Conservation (phyloP, 2,888 invertebrate species). For the Uloborus plumipes region DNA sequence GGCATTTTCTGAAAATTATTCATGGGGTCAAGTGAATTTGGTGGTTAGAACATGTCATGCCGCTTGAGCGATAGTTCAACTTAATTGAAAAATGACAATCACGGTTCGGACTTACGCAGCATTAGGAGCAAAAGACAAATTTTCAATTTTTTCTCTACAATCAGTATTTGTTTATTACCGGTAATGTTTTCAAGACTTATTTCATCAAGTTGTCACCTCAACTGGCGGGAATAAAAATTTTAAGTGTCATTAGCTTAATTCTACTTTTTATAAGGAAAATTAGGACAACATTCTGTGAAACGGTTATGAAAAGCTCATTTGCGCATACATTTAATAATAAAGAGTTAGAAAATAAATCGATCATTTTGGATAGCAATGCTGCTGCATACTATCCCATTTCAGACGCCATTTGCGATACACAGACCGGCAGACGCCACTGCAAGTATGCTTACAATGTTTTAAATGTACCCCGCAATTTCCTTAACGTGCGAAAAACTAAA, state of each 20-base stretch:
- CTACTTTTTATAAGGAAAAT: neutral
- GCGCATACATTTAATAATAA: neutral
- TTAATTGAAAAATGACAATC: too few species aligned
- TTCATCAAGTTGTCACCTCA: neutral
- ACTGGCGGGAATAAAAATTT: slow-evolving; percentile 23
- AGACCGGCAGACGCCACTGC: slow-evolving; percentile 43
- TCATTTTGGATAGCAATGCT: slow-evolving; percentile 33
- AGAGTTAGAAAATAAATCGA: neutral
- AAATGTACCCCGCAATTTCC: neutral
- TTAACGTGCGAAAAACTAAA: neutral
- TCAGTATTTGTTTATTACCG: too few species aligned
- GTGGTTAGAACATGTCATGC: too few species aligned
- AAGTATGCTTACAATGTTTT: neutral
- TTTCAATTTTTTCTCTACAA: too few species aligned
- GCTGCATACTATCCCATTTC: neutral
- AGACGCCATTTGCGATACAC: slow-evolving; percentile 53
- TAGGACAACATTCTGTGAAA: neutral
- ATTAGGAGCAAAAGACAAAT: too few species aligned
- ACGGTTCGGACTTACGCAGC: too few species aligned
- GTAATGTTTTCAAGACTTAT: too few species aligned
- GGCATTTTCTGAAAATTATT: too few species aligned
- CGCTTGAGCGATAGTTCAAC: too few species aligned
- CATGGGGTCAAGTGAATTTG: too few species aligned
- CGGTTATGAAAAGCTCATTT: too few species aligned
- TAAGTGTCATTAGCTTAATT: neutral